Percentiles rank a stretch among this genome's conserved stretches.
These are phyloP conservation scores for Acanthosepion esculentum DNA, from an alignment of 2,888 invertebrate species.

Conservation along the genomic window DNA sequence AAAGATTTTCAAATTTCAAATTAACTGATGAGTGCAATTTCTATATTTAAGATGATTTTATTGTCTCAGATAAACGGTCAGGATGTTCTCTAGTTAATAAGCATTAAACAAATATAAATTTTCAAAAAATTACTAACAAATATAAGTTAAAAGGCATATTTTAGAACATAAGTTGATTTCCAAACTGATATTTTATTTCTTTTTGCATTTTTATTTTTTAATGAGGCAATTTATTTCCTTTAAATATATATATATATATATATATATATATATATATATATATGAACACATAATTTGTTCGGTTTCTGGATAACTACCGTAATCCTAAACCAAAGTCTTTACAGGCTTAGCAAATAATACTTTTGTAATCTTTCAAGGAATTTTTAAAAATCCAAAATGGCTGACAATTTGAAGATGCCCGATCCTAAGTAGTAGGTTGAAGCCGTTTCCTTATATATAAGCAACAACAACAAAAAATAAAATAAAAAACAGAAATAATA, in stretches of 20 bases:
- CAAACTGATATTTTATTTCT: not conserved
- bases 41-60: not conserved
- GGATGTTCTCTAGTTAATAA: not conserved
- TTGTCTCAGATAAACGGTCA: not conserved
- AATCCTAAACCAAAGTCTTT: not conserved
- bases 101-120: not conserved
- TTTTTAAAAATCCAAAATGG: conserved; percentile 16
- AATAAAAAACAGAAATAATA: not conserved
- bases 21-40: not conserved
- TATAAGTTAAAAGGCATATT: not conserved
- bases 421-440: not conserved
- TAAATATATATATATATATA: too few species aligned
- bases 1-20: not conserved
- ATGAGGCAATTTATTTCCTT: not conserved
- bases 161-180: not conserved
- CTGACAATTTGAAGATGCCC: not conserved
- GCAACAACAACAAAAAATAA: not conserved
- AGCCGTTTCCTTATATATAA: not conserved
- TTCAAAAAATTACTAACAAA: not conserved
- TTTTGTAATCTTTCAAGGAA: not conserved
- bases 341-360: conserved; percentile 11
- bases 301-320: not conserved
- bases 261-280: too few species aligned
- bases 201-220: not conserved
- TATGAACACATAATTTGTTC: too few species aligned